Evolutionary conservation across 2,888 invertebrate species (phyloP).

Genomic region (Cantharis nigra): DNA sequence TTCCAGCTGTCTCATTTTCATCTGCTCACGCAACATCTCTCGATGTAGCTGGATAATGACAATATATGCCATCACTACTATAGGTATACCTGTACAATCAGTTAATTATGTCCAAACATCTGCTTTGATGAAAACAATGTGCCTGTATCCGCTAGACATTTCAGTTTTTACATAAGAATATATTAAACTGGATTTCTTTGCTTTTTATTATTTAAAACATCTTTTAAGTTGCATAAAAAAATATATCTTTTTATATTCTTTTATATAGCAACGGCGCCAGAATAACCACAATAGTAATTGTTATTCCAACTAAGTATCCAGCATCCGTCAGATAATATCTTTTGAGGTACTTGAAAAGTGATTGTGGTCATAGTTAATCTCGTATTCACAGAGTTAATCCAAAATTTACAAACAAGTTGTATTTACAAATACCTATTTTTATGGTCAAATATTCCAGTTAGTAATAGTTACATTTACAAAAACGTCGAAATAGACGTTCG

Average conservation of each 20-base stretch:
- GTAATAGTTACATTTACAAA: not conserved
- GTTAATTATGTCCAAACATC: conserved; percentile 23
- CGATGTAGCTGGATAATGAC: conserved; percentile 31
- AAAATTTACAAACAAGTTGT: conserved; percentile 24
- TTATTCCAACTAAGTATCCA: conserved; percentile 34
- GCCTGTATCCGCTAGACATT: conserved; percentile 4
- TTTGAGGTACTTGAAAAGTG: conserved; percentile 24
- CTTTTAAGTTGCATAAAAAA: not conserved
- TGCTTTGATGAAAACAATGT: conserved; percentile 12
- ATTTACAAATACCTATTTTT: not conserved
- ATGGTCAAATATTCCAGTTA: not conserved
- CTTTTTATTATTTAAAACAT: not conserved
- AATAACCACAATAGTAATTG: conserved; percentile 27
- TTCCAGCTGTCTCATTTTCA: conserved; percentile 39
- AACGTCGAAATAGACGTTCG: not conserved
- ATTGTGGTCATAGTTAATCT: conserved; percentile 35
- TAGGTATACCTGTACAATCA: conserved; percentile 22
- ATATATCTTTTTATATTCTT: not conserved
- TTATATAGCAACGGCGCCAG: conserved; percentile 26
- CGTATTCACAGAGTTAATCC: conserved; percentile 32
- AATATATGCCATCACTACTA: conserved; percentile 24
- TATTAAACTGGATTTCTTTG: not conserved
- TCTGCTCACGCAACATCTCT: conserved; percentile 41
- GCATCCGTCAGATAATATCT: conserved; percentile 39
- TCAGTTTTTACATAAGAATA: not conserved